These are phyloP conservation scores for Barnardius zonarius DNA, from an alignment of 2,113 vertebrate genomes.

Conservation along the genomic window DNA sequence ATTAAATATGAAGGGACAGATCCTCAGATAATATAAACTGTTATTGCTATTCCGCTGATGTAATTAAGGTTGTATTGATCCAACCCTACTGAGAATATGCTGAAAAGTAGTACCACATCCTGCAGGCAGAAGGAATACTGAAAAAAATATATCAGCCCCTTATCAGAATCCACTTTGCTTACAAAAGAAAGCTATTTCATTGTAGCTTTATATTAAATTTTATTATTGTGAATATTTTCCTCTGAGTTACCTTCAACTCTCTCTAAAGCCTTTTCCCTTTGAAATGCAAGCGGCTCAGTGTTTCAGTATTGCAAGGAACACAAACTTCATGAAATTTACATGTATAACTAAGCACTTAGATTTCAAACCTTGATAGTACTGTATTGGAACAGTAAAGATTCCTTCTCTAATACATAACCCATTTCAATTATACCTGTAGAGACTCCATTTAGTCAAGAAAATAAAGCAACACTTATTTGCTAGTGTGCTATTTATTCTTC, in stretches of 20 bases:
- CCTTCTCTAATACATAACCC: neutral
- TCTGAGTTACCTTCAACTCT: neutral
- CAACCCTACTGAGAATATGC: neutral
- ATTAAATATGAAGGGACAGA: neutral
- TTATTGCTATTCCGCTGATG: neutral
- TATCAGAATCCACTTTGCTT: constrained; percentile 10
- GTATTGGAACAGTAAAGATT: neutral
- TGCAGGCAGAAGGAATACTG: neutral
- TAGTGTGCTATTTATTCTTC: constrained; percentile 21
- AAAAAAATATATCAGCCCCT: neutral
- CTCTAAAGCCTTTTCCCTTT: neutral
- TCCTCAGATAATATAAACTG: neutral
- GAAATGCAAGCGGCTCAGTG: neutral
- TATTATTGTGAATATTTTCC: neutral
- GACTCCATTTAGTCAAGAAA: constrained; percentile 38
- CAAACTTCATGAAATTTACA: constrained; percentile 3
- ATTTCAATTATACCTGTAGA: constrained; percentile 8
- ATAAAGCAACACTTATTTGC: constrained; percentile 51
- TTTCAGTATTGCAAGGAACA: constrained; percentile 20
- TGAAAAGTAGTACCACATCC: neutral
- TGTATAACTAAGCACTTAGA: neutral
- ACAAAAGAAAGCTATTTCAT: neutral
- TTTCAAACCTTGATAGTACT: neutral
- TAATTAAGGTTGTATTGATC: constrained; percentile 19
- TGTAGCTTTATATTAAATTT: constrained; percentile 3